Percentiles rank a stretch among this genome's conserved stretches.
These are phyloP conservation scores for Gallinago media DNA, from an alignment of 2,113 vertebrate genomes.

Conservation along the genomic window DNA sequence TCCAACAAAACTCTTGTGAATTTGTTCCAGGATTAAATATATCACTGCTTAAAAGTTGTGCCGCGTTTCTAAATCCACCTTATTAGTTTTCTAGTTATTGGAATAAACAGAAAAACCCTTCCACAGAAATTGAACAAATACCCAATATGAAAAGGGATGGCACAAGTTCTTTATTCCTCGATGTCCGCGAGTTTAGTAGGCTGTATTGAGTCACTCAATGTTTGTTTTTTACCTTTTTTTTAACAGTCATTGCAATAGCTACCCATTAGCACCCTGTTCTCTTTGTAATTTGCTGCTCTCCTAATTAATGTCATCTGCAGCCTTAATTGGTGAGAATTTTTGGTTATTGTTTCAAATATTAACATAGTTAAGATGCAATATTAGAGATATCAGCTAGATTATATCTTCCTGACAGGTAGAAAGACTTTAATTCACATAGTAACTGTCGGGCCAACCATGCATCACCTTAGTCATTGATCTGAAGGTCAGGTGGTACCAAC, in stretches of 20 bases:
- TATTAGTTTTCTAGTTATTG: neutral
- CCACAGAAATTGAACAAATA: neutral
- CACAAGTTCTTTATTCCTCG: neutral
- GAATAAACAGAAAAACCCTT: neutral
- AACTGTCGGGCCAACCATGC: accelerated
- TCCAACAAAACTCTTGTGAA: accelerated
- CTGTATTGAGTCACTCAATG: neutral
- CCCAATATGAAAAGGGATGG: neutral
- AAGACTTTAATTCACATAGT: neutral
- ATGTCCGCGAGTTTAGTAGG: neutral
- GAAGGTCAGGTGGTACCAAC: neutral
- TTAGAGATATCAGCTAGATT: neutral
- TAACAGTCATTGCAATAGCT: neutral
- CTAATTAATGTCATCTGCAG: neutral
- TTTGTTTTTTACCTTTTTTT: neutral
- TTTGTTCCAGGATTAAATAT: neutral
- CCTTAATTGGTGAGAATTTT: neutral
- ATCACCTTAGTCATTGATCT: neutral
- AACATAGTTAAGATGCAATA: neutral
- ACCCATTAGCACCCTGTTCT: neutral
- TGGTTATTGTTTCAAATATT: neutral
- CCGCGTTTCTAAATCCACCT: accelerated
- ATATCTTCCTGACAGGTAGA: neutral
- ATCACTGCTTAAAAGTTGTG: neutral
- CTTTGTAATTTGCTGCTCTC: neutral